These are phyloP conservation scores for Scytalopus superciliaris DNA, from an alignment of 2,113 vertebrate species.

Conservation along the genomic window DNA sequence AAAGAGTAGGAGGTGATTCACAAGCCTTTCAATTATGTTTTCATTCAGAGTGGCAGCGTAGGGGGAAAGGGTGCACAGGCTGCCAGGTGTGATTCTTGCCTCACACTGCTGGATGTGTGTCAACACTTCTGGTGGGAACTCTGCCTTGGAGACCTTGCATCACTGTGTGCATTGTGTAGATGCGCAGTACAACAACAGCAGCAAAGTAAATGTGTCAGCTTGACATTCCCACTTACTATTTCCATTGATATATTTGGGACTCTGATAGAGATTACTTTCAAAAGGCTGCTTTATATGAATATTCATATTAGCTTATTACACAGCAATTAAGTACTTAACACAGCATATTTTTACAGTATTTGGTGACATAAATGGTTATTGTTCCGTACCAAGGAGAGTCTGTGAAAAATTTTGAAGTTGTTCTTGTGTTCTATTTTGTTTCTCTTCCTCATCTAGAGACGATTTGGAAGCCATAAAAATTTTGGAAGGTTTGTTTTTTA, in stretches of 20 bases:
- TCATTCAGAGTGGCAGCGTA: neutral
- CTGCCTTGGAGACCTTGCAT: neutral
- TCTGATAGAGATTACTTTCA: neutral
- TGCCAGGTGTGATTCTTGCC: neutral
- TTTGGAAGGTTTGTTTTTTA: neutral
- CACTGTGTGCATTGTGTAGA: rapidly evolving
- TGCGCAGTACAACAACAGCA: neutral
- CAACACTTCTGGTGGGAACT: rapidly evolving
- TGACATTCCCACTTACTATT: neutral
- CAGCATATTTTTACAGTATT: neutral
- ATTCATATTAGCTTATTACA: neutral
- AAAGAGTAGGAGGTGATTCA: neutral
- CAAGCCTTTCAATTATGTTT: neutral
- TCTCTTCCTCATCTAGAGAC: neutral
- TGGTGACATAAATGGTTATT: neutral
- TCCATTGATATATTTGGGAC: neutral
- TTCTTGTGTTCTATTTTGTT: neutral
- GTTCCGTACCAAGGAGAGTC: neutral
- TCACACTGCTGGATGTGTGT: neutral
- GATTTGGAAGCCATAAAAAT: neutral
- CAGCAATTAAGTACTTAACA: neutral
- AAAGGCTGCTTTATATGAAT: neutral
- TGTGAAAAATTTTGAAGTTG: neutral
- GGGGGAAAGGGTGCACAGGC: neutral
- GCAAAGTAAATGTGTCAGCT: neutral